Percentiles rank a stretch among this genome's conserved stretches.
Evolutionary conservation across 1,140 invertebrate genomes (phyloP).

Genomic region (Bombus superbus): DNA sequence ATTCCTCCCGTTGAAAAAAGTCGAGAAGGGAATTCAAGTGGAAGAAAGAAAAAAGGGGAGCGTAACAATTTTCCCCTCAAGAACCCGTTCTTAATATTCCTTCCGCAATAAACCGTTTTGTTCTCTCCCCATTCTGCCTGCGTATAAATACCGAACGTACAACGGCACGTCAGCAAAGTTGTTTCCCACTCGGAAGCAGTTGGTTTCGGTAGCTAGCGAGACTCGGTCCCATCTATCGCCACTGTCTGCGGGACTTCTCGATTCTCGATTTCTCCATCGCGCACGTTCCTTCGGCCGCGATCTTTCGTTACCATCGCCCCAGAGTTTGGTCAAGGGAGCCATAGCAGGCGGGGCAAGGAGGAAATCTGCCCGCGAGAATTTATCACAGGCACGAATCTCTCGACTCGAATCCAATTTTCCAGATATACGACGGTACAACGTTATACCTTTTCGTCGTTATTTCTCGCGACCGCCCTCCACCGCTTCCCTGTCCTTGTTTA

Average conservation of each 20-base stretch:
- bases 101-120: not conserved
- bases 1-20: conserved; percentile 70
- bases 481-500: conserved; percentile 55
- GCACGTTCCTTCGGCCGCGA: not conserved
- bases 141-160: not conserved
- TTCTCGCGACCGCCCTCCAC: not conserved
- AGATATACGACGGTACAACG: conserved; percentile 72
- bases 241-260: not conserved
- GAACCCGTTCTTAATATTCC: conserved; percentile 26
- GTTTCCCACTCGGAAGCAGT: not conserved
- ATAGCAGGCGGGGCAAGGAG: not conserved
- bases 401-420: conserved; percentile 75
- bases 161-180: not conserved
- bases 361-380: conserved; percentile 68
- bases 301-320: not conserved
- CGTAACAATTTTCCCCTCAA: not conserved
- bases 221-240: not conserved
- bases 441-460: conserved; percentile 25
- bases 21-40: conserved; percentile 6
- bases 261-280: not conserved
- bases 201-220: not conserved
- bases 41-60: not conserved
- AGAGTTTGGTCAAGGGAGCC: conserved; percentile 29
- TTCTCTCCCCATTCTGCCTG: not conserved
- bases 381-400: conserved; percentile 73